Evolutionary conservation across 2,113 vertebrate species (phyloP).

Genomic region (Silurus asotus): DNA sequence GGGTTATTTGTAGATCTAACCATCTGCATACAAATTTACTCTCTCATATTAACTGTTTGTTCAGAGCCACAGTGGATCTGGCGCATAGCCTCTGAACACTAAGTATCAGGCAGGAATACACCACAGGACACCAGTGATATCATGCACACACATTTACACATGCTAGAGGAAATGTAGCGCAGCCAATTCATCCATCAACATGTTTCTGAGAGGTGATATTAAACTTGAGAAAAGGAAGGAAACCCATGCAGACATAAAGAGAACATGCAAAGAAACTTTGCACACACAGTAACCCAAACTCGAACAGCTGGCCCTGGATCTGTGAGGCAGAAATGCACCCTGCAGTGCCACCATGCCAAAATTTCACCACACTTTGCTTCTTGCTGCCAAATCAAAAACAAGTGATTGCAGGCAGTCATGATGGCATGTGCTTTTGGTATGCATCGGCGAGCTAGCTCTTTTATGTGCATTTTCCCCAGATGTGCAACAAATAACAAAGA

Average conservation of each 20-base stretch:
- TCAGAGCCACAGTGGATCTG: neutral
- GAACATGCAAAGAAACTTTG: neutral
- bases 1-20: neutral
- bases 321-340: neutral
- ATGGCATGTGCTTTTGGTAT: conserved; percentile 17
- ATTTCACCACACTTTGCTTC: neutral
- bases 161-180: too few species aligned
- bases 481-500: conserved; percentile 7
- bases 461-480: conserved; percentile 9
- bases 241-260: neutral
- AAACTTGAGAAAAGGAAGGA: neutral
- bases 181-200: neutral
- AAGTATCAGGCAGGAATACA: neutral
- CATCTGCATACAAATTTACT: neutral
- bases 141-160: neutral
- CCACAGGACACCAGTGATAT: neutral
- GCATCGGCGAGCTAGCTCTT: neutral
- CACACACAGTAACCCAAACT: neutral
- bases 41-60: neutral
- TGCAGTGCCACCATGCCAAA: neutral
- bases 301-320: neutral
- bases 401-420: conserved; percentile 8
- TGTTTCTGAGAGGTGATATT: neutral
- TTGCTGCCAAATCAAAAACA: neutral
- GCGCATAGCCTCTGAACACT: neutral